Base-by-base conservation (phyloP, 2,888 invertebrate genomes). In the Ectropis crepuscularia region DNA sequence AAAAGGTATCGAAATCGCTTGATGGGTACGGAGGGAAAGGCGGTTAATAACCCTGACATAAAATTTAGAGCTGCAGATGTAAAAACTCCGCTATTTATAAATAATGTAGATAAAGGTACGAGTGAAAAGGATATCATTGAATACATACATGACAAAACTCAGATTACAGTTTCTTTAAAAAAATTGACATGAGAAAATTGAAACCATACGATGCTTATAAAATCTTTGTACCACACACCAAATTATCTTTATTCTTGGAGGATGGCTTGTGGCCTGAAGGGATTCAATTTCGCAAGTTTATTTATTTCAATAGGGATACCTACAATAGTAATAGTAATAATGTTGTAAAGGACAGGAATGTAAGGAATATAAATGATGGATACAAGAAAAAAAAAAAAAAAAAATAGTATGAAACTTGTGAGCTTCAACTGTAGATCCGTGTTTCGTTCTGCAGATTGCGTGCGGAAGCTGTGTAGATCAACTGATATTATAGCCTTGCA, bases 381-480 rank as follows among this genome's bases (percentile, higher is more conserved):
- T 28, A 28, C 16, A n/a, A n/a, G n/a, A 28, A 28, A 1, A 28
- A 28, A 4, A 28, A 28, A 28, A 28, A 28, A 28, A 1, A 28
- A 28, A 2, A 28, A 28, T 28, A 28, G 36, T 37, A 47, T 49
- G 41, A 63, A 54, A 39, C 55, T 75, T 16, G 46, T 70, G 6
- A 70, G 55, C 38, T 75, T 75, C 59, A 75, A 77, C 42, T 75
- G 76, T 53, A 74, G 71, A 53, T 65, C 45, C 41, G 46, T 76
- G 0, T 73, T 64, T 11, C 53, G 74, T 4, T 73, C 72, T 0
- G 49, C 70, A 6, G 71, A 74, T 0, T 48, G 61, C 48, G 61
- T 74, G 1, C 51, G 71, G 43, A 16, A 49, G 0, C 42, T 76
- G 10, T 76, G 73, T 57, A 16, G 50, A 4, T 10, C 42, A 2